phyloP scores from a whole-genome alignment of 2,888 invertebrate genomes.

The Synergus itoensis region DNA sequence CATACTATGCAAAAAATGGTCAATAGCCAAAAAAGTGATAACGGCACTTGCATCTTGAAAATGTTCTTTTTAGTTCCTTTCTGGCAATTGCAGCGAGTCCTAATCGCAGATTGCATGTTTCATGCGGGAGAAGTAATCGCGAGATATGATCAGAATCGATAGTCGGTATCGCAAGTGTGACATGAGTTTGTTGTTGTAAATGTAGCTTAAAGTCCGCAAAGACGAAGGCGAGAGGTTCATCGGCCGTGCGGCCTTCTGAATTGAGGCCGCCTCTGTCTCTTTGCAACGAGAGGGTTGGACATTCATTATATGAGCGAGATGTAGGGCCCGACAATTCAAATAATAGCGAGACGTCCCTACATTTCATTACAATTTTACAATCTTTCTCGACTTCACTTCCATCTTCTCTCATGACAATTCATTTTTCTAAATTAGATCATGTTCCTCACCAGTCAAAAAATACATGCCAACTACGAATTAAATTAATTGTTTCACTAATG shows the following conservation, averaged over 20 bases:
- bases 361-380: neutral
- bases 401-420: neutral
- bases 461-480: too few relatives aligned
- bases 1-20: too few relatives aligned
- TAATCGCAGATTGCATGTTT: neutral
- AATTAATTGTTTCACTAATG: too few relatives aligned
- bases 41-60: too few relatives aligned
- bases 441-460: neutral
- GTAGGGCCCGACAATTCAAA: conserved; percentile 32
- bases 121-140: neutral
- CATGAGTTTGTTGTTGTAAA: conserved; percentile 38
- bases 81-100: neutral
- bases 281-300: conserved; percentile 38
- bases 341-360: conserved; percentile 7
- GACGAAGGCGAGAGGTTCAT: conserved; percentile 64
- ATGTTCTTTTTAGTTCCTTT: neutral
- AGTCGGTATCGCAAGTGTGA: neutral
- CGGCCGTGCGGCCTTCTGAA: conserved; percentile 72
- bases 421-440: neutral
- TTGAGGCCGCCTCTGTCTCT: conserved; percentile 62
- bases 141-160: conserved; percentile 30
- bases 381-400: neutral
- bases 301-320: conserved; percentile 25
- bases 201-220: conserved; percentile 46
- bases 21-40: too few relatives aligned